A percentile compares a stretch with the other conserved stretches of the same genome.
Evolutionary conservation across 2,113 vertebrate genomes (phyloP).

Genomic region (Actenoides hombroni): DNA sequence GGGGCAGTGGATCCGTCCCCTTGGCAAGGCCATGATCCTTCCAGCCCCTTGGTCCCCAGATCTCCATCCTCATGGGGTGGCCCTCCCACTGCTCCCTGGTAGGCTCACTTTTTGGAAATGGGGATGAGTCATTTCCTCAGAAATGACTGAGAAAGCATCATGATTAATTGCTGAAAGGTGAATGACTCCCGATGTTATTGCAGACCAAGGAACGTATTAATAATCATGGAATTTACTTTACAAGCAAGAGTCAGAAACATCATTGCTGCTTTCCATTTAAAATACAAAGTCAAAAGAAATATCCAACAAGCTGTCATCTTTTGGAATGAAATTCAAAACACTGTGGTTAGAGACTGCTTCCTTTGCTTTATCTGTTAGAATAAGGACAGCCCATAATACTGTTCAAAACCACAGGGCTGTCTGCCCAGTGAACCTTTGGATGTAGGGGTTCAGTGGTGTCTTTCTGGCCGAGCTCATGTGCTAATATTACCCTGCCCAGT

Average conservation of each 20-base stretch:
- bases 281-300: neutral
- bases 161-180: neutral
- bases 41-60: fast-evolving
- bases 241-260: neutral
- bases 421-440: neutral
- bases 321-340: neutral
- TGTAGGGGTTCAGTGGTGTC: neutral
- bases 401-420: neutral
- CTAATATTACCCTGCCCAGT: neutral
- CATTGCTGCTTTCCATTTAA: neutral
- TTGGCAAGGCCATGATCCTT: neutral
- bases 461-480: neutral
- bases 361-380: neutral
- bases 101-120: neutral
- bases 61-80: neutral
- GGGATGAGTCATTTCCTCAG: neutral
- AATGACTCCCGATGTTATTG: neutral
- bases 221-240: neutral
- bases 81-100: neutral
- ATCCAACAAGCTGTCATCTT: neutral
- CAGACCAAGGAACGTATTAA: neutral
- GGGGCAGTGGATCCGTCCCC: fast-evolving
- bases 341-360: neutral
- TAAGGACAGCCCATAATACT: neutral
- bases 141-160: neutral